Evolutionary conservation across 2,797 vertebrate species (phyloP).

Genomic region (Acipenser oxyrinchus): DNA sequence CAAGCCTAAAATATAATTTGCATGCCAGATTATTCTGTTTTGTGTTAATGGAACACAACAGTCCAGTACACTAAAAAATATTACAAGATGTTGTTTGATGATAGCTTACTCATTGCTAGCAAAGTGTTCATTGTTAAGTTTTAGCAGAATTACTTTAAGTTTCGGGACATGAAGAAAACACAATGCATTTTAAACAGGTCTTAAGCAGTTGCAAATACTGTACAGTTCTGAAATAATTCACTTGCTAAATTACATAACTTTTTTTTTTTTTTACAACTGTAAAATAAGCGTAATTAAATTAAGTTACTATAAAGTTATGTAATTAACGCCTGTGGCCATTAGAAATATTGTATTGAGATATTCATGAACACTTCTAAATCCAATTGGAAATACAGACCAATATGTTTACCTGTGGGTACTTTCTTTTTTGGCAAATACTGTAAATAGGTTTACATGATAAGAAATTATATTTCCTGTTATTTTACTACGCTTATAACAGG

Average conservation of each 20-base stretch:
- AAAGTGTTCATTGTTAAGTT: too few relatives aligned
- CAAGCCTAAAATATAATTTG: too few relatives aligned
- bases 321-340: conserved; percentile 37
- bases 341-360: conserved; percentile 57
- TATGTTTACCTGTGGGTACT: conserved; percentile 50
- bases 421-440: conserved; percentile 21
- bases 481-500: conserved; percentile 36
- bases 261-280: conserved; percentile 61
- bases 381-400: conserved; percentile 40
- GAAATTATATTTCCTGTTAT: conserved; percentile 26
- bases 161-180: conserved; percentile 32
- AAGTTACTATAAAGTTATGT: conserved; percentile 46
- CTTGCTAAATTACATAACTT: conserved; percentile 57
- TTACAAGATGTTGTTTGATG: too few relatives aligned
- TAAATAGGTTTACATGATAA: conserved; percentile 24
- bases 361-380: conserved; percentile 46
- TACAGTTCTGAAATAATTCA: conserved; percentile 64
- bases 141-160: conserved; percentile 13
- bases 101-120: too few relatives aligned
- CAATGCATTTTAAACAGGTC: conserved; percentile 42
- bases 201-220: conserved; percentile 49
- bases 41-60: too few relatives aligned
- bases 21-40: too few relatives aligned
- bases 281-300: conserved; percentile 43
- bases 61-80: too few relatives aligned